Evolutionary conservation across 2,797 vertebrate genomes (phyloP), one percentile per base, ranked within the genome.

Genomic region (Pangasius krempfi): DNA sequence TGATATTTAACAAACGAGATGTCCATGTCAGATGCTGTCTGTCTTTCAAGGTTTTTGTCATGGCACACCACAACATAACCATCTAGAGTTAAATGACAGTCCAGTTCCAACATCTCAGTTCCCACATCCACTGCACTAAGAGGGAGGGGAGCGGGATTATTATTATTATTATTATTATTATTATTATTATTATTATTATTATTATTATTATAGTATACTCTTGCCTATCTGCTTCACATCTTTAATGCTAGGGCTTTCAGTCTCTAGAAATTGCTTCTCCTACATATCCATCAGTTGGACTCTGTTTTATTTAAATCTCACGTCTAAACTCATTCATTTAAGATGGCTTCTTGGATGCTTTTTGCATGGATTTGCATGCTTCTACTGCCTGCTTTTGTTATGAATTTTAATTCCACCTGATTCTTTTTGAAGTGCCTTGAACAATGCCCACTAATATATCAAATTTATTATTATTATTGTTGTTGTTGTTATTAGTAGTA

Each of bases 11-110:
- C 33, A 22, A 25, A 72, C 4, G 89, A 89, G 52, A 89, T 52
- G 50, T 70, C 50, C 56, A 72, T 13, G 1, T 87, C 44, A 0
- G 87, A 88, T 76, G 97, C 97, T 0, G 97, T 96, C 94, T 97
- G 96, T 91, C 97, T 96, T 89, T 90, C 89, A 40, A 98, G 95
- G 91, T 97, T 96, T 91, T 96, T 87, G 8, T 98, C 98, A 20
- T 98, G 98, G 70, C 97, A 98, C 87, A 98, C 96, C 9, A 98
- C 96, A 83, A 98, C 97, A 14, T 96, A 93, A 0, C 97, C 96
- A 0, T 98, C 98, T 0, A 52, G 89, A 0, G 97, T 98, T 91
- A 98, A 73, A 90, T 96, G 96, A 93, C 97, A 98, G 93, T 98
- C 98, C n/a, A 98, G 89, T 93, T 98, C 97, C 89, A 98, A 84